Evolutionary conservation across 2,113 vertebrate genomes (phyloP), one percentile per base, ranked within the genome.

Genomic region (Dunckerocampus dactyliophorus): DNA sequence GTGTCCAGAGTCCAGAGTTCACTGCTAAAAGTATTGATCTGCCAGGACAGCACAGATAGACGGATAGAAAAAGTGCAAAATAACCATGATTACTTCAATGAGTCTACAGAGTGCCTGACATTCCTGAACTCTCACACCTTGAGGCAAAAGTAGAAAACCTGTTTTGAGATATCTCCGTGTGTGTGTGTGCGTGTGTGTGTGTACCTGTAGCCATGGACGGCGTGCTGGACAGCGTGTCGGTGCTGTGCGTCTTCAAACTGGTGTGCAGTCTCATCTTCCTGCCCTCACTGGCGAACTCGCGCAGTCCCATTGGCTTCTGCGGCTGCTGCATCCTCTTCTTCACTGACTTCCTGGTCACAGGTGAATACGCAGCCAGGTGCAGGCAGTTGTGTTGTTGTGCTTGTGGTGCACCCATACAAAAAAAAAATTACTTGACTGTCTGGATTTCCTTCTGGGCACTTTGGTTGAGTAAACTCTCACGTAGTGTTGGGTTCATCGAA

Each of bases 251-350:
- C 14, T 88, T 78, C 28, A 92, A 91, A 74, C 62, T 88, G 63
- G 65, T 57, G 63, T 78, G 77, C 63, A 88, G 87, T 52, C 42
- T 91, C 8, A 48, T 88, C 45, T 82, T 83, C 55, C 72, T 90
- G 69, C 82, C 84, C 1, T 69, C 69, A 0, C 4, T 88, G 50
- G 45, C 47, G 3, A n/a, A 61, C 6, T 73, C 81, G 19, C 24
- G 58, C 64, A 89, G 85, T 43, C 73, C 84, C 0, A 56, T 89
- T 46, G 84, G 80, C 59, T 79, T 88, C 71, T 90, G 89, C 75
- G 89, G 87, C 66, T 76, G 83, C 67, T 88, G 88, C 69, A 87
- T 93, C 31, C 71, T 92, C 48, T 16, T 92, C 50, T 87, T 92
- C 78, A 92, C 91, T 0, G 92, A 93, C 77, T 67, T 91, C 64